Evolutionary conservation across 1,140 invertebrate genomes (phyloP).

Genomic region (Apocrypta bakeri): DNA sequence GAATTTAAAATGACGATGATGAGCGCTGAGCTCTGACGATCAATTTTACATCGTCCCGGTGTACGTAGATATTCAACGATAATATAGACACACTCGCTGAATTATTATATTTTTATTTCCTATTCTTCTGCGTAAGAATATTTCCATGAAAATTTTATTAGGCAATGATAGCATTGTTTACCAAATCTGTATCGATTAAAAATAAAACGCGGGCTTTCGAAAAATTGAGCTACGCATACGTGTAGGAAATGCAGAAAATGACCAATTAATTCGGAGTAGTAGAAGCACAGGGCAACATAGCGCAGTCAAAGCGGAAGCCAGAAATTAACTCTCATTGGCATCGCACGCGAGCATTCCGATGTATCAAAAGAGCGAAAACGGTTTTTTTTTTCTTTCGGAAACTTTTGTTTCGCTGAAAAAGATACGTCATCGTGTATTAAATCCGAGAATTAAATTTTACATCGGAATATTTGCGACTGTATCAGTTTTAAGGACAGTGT

Average conservation of each 20-base stretch:
- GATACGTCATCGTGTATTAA: no score
- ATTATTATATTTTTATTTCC: no score
- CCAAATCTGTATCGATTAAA: no score
- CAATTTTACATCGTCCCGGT: neutral
- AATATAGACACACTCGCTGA: no score
- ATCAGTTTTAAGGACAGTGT: conserved; percentile 7
- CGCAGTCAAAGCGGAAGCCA: conserved; percentile 4
- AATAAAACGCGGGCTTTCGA: neutral
- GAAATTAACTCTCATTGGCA: conserved; percentile 37
- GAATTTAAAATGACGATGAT: neutral
- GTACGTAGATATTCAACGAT: no score
- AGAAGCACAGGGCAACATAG: neutral
- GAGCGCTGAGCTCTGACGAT: neutral
- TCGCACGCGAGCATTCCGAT: conserved; percentile 31
- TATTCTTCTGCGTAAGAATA: no score
- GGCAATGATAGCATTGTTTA: no score
- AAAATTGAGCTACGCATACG: neutral
- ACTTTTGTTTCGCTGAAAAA: neutral
- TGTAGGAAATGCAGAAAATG: conserved; percentile 40
- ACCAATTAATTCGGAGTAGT: conserved; percentile 14
- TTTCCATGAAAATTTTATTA: no score
- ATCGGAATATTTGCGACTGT: neutral
- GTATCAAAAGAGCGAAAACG: conserved; percentile 13
- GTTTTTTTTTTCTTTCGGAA: neutral
- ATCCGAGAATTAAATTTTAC: neutral